Evolutionary conservation across 2,113 vertebrate species (phyloP), one percentile per base, ranked within the genome.

Genomic region (Onychostruthus taczanowskii): DNA sequence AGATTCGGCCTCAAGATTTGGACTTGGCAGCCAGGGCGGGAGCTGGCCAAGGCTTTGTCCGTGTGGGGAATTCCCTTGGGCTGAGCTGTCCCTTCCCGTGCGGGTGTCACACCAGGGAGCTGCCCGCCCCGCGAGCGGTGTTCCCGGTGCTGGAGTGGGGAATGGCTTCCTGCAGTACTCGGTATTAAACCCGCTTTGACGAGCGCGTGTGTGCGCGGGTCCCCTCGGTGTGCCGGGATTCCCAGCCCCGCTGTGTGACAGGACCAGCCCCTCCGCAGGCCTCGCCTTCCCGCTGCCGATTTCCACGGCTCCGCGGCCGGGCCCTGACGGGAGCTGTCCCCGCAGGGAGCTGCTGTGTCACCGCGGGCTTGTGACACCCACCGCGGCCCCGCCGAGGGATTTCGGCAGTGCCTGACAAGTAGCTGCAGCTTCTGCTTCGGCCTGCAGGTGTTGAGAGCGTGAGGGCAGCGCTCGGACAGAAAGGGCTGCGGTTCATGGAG

Each of bases 71-170:
- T 41, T 61, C 50, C 35, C 56, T 62, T 0, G 1, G 41, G 5
- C 1, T 20, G 46, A 10, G 41, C 6, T 3, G 6, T 31, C 31
- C 43, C 16, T 43, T 66, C 50, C 72, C 39, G 2, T 24, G 0
- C 0, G 0, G 19, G 13, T 21, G 37, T 30, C 49, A 16, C 66
- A 11, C 9, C 17, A 5, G 2, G 6, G 15, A 30, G 4, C 56
- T 55, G 70, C 12, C 62, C 33, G 37, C 49, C n/a, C 49, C 9
- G 8, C 0, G 0, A 16, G n/a, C 1, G 5, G 5, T 22, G 37
- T 41, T 63, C 43, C 46, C 2, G 3, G 3, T 20, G 21, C 68
- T 19, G 4, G 8, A 5, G 31, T 3, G n/a, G 55, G 50, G 5
- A 7, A 4, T 11, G 50, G 14, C 44, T 43, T 22, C 9, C 49